A percentile compares a stretch with the other conserved stretches of the same genome.
These are phyloP conservation scores for Aleiodes alternator DNA, from an alignment of 2,888 invertebrate genomes.

Conservation along the genomic window DNA sequence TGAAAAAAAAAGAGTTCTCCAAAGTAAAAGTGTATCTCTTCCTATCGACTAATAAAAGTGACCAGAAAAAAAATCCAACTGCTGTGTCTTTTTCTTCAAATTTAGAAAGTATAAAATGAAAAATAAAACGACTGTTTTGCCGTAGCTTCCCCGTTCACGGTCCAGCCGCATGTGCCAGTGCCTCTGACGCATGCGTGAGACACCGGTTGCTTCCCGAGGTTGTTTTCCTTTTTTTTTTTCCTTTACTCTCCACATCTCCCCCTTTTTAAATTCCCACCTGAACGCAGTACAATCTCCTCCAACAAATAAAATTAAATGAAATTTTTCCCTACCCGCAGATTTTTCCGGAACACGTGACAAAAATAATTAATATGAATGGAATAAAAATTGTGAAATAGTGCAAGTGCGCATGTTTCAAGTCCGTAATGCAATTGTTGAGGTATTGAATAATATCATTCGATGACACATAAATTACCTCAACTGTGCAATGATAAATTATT, in stretches of 20 bases:
- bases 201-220: conserved; percentile 19
- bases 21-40: conserved; percentile 68
- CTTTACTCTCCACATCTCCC: not conserved
- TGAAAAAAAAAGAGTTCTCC: too few species aligned
- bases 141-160: conserved; percentile 58
- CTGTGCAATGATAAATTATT: too few species aligned
- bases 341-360: too few species aligned
- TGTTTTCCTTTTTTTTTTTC: not conserved
- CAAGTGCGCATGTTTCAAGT: not conserved
- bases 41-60: conserved; percentile 48
- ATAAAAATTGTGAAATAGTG: not conserved
- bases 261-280: too few species aligned
- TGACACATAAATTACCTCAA: too few species aligned
- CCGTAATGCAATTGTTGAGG: not conserved
- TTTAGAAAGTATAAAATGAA: conserved; percentile 67
- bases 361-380: not conserved
- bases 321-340: not conserved
- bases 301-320: not conserved
- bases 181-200: conserved; percentile 53
- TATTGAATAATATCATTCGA: too few species aligned
- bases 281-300: too few species aligned
- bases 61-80: conserved; percentile 65
- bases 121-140: conserved; percentile 45
- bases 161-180: conserved; percentile 44
- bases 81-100: conserved; percentile 45